Evolutionary conservation across 37 sponge, comb jelly and placozoan species (phyloP).

Genomic region (Ephydatia muelleri): DNA sequence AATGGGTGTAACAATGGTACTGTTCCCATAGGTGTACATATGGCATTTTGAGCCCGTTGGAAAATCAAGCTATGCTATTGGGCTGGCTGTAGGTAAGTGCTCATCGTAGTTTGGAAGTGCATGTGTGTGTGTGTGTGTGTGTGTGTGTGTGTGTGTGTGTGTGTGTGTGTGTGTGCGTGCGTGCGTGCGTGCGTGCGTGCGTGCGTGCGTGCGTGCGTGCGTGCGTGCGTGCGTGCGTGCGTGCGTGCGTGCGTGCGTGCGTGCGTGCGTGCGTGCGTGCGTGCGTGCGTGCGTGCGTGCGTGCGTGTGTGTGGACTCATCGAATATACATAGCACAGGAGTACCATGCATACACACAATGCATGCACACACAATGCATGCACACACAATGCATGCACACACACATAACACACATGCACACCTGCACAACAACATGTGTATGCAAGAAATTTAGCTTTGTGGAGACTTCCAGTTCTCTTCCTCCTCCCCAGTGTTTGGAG

Average conservation of each 20-base stretch:
- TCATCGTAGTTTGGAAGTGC: neutral
- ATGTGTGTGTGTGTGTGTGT: no score
- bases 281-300: no score
- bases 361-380: neutral
- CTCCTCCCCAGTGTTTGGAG: slow-evolving; percentile 54
- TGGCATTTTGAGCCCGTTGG: slow-evolving; percentile 71
- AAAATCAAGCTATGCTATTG: slow-evolving; percentile 42
- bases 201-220: no score
- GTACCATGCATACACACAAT: no score
- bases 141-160: no score
- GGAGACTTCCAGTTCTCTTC: neutral
- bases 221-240: no score
- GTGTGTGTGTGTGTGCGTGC: no score
- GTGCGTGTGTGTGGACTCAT: no score
- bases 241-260: no score
- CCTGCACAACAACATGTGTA: neutral
- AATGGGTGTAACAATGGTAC: neutral
- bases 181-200: no score
- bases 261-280: no score
- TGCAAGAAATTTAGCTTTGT: neutral
- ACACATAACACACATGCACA: neutral
- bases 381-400: neutral
- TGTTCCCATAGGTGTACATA: slow-evolving; percentile 25
- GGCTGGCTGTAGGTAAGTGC: slow-evolving; percentile 53
- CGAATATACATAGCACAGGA: no score